Percentiles rank a stretch among this genome's conserved stretches.
These are phyloP conservation scores for Calyptomena viridis DNA, from an alignment of 2,113 vertebrate species.

Conservation along the genomic window DNA sequence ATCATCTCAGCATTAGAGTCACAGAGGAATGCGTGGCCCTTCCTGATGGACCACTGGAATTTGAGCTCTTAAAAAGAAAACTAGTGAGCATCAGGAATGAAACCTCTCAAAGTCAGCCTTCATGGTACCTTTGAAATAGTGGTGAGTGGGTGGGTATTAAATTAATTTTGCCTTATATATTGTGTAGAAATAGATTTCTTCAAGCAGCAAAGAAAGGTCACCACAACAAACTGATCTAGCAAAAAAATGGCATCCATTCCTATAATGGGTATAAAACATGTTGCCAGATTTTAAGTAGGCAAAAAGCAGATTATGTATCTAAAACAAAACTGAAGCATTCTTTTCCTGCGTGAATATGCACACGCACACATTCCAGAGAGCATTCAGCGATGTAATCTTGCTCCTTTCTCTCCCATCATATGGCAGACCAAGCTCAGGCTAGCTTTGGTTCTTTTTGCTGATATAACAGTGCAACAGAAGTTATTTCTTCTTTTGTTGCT, in stretches of 20 bases:
- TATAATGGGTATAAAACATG: accelerated
- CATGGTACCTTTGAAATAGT: background rate
- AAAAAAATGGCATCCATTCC: background rate
- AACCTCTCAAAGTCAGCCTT: background rate
- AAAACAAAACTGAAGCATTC: background rate
- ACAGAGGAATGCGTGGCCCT: background rate
- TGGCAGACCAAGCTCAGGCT: background rate
- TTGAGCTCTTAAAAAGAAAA: background rate
- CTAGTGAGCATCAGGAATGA: background rate
- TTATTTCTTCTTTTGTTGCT: background rate
- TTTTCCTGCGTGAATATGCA: background rate
- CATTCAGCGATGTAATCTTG: background rate
- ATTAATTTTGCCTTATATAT: background rate
- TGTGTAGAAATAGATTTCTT: background rate
- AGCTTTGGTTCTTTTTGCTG: background rate
- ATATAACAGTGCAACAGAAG: background rate
- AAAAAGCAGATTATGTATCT: background rate
- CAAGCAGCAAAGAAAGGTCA: background rate
- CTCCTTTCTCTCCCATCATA: background rate
- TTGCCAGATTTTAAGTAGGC: background rate
- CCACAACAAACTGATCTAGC: background rate
- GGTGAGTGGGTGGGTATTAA: background rate
- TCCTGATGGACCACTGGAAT: background rate
- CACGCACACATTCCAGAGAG: background rate
- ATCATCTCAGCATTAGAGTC: background rate